Base-by-base conservation (phyloP, 2,888 invertebrate genomes). In the Brachyopa scutellaris region DNA sequence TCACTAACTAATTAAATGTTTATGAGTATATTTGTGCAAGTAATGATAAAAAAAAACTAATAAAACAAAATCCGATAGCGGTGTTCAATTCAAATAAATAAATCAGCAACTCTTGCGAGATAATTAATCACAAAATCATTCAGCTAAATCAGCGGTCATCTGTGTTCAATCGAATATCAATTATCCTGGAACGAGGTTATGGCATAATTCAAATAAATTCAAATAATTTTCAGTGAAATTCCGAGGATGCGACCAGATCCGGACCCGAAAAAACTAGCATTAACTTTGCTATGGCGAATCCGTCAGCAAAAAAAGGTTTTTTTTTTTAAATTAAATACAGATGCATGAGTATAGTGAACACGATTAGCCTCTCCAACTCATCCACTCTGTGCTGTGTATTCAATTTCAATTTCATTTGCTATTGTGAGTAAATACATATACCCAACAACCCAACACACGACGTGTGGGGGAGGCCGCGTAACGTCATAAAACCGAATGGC, bases 91-190 rank as follows among this genome's bases (percentile, higher is more conserved):
- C 38, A 45, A 49, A 49, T 17, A 47, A 17, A 47, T 45, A 62
- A 49, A 62, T 62, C 38, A 64, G 38, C 7, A n/a, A 6, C 9
- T 1, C n/a, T 13, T 8, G n/a, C 29, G 21, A 29, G 23, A 33
- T 51, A 49, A 80, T 80, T 69, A 51, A 80, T 69, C 36, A 23
- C 42, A 5, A 45, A 59, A 57, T 36, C 57, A 53, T 80, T 64
- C 45, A 42, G 36, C 62, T 38, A 38, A 76, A 69, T 74, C 57
- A 45, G 19, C 42, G 38, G 38, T 74, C 73, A 57, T 74, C 33
- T 69, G 49, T 69, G 47, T 69, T 80, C 76, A 76, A 76, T 80
- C 59, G 57, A 70, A 70, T 59, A 42, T 59, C 64, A 76, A 80
- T 76, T 74, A 64, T 31, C 6, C 38, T 40, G 21, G 29, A 59